phyloP scores from a whole-genome alignment of 2,113 vertebrate species.

The Psilopsiagon aurifrons region DNA sequence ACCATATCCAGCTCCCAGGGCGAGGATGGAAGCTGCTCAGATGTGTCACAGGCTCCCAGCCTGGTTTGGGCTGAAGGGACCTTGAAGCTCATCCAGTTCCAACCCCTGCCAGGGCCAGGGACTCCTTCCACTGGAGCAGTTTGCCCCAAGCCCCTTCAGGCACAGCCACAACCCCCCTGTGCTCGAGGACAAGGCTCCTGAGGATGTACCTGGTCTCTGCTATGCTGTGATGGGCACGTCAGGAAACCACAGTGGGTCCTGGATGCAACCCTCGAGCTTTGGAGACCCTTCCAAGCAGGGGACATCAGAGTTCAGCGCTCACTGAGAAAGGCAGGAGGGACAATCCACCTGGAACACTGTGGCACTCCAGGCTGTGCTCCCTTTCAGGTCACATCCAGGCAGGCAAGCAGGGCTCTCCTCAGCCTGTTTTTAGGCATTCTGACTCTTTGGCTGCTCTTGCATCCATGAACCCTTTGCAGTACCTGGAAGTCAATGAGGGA shows the following conservation, averaged over 20 bases:
- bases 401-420: not conserved
- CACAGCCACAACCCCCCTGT: not conserved
- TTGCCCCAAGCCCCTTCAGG: not conserved
- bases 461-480: not conserved
- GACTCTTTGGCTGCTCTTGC: not conserved
- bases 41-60: not conserved
- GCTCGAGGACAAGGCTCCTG: not conserved
- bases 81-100: not conserved
- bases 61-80: not conserved
- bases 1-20: not conserved
- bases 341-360: not conserved
- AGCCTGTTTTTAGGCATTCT: slow-evolving; percentile 1
- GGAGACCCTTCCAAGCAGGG: not conserved
- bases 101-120: not conserved
- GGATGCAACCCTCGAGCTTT: not conserved
- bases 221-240: rapidly evolving
- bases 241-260: not conserved
- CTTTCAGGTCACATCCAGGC: not conserved
- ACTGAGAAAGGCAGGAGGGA: not conserved
- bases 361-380: not conserved
- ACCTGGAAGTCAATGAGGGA: not conserved
- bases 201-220: rapidly evolving
- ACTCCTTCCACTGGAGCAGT: not conserved
- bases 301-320: not conserved
- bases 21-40: not conserved